Base-by-base conservation (phyloP, 2,113 vertebrate species). In the Fregata magnificens region DNA sequence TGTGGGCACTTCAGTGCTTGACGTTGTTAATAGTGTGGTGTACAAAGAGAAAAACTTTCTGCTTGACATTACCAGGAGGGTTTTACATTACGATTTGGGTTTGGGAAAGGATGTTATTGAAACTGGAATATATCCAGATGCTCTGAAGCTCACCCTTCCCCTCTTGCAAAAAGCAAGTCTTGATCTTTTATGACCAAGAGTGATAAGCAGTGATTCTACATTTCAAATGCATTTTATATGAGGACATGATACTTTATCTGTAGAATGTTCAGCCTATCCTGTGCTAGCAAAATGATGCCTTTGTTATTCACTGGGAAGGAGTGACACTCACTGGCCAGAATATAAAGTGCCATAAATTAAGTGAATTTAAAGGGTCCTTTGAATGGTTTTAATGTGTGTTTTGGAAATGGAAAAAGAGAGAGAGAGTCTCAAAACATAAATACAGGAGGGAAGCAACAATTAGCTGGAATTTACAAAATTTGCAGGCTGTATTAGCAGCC, bases 321-420 rank as follows among this genome's bases (percentile, higher is more conserved):
- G 89, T 87, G 95, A 91, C 86, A 76, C 86, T 69, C 36, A 32
- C 73, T 96, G 96, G 93, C 38, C 42, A 56, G 52, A 79, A 74
- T 55, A 65, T 59, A 29, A 24, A 94, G 7, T 93, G 73, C 16
- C 40, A 47, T 83, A n/a, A 82, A 50, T 18, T 36, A 73, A 26
- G 9, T 56, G n/a, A 73, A 52, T 81, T 74, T 77, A 42, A 47
- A 34, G 24, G 9, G 20, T 56, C 22, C 12, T 72, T 58, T 56
- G 36, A 55, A 26, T 53, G 20, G 17, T 70, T 80, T 86, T 86
- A 76, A 15, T 24, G 20, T 63, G n/a, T 50, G 7, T 49, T 78
- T 78, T 95, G 14, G 59, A 86, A 91, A 29, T 47, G 5, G 6
- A 32, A 16, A 18, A 40, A 73, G 6, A 44, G 2, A 31, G 13